Evolutionary conservation across 2,888 invertebrate species (phyloP).

Genomic region (Oligia fasciuncula): DNA sequence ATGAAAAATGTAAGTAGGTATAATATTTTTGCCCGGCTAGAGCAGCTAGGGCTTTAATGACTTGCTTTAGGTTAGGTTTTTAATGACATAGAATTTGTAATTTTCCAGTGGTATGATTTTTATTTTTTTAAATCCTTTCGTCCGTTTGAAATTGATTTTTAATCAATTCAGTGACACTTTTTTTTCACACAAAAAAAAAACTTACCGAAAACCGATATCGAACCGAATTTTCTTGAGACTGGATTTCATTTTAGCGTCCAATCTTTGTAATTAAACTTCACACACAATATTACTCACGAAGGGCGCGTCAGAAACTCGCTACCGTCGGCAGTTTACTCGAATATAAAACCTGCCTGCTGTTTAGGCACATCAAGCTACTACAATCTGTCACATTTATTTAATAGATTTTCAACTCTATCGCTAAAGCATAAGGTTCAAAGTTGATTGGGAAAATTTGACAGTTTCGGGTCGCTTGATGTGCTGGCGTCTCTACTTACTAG

Average conservation of each 20-base stretch:
- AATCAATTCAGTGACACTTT: not conserved
- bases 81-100: not conserved
- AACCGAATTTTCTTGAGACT: slow-evolving; percentile 41
- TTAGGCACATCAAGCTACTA: not conserved
- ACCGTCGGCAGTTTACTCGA: slow-evolving; percentile 9
- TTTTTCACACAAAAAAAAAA: not conserved
- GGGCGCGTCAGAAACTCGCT: slow-evolving; percentile 20
- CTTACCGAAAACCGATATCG: slow-evolving; percentile 32
- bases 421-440: no score
- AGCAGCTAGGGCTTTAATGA: no score
- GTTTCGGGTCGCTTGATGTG: no score
- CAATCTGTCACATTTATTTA: no score
- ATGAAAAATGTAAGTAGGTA: no score
- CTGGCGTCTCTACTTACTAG: not conserved
- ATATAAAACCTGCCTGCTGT: slow-evolving; percentile 5
- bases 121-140: not conserved
- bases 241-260: slow-evolving; percentile 25
- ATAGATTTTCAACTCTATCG: no score
- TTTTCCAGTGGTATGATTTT: not conserved
- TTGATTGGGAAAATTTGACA: no score
- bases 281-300: slow-evolving; percentile 5
- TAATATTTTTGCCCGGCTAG: no score
- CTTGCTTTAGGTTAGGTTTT: no score
- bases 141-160: not conserved
- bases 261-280: not conserved